Percentiles rank a stretch among this genome's conserved stretches.
These are phyloP conservation scores for Oryctolagus cuniculus DNA, from an alignment of 2,113 vertebrate species.

Conservation along the genomic window mOryCun1.1 NC_091434.1:81648501-81649000, in stretches of 20 bases:
- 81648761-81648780: constrained; percentile 44
- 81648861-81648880: constrained; percentile 49
- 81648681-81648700: neutral
- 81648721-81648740: neutral
- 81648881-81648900: constrained; percentile 96
- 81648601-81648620: neutral
- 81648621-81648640: neutral
- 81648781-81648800: neutral
- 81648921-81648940: constrained; percentile 97
- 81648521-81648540: constrained; percentile 23
- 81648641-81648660: neutral
- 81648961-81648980: constrained; percentile 99
- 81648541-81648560: neutral
- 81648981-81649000: constrained; percentile 90
- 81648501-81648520: neutral
- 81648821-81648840: constrained; percentile 42
- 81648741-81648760: neutral
- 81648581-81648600: constrained; percentile 31
- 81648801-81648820: constrained; percentile 23
- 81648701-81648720: neutral
- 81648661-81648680: neutral
- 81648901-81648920: constrained; percentile 99
- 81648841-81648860: constrained; percentile 43
- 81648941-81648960: constrained; percentile 96
- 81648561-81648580: neutral